Percentiles rank a stretch among this genome's conserved stretches.
phyloP scores from a whole-genome alignment of 2,888 invertebrate species.

The Melinaea marsaeus region DNA sequence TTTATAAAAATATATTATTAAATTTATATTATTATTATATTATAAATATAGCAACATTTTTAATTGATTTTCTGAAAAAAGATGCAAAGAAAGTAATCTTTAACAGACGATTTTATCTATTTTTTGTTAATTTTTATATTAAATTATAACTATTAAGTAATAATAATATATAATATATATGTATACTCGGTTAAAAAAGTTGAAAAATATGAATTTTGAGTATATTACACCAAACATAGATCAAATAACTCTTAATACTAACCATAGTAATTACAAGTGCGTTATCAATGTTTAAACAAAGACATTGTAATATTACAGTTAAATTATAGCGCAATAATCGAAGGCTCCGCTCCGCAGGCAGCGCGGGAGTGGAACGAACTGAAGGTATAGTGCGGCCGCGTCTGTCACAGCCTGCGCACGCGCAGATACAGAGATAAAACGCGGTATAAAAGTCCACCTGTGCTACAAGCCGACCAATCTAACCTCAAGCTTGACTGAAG shows the following conservation, averaged over 20 bases:
- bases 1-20: too few species aligned
- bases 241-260: neutral
- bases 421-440: constrained; percentile 54
- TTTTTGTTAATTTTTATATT: too few species aligned
- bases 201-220: neutral
- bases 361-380: constrained; percentile 58
- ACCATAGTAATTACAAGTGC: neutral
- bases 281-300: constrained; percentile 3
- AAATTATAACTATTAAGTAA: too few species aligned
- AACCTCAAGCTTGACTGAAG: constrained; percentile 28
- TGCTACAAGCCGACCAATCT: constrained; percentile 44
- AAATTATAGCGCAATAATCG: constrained; percentile 29
- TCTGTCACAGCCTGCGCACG: constrained; percentile 63
- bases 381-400: constrained; percentile 57
- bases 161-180: too few species aligned
- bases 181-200: neutral
- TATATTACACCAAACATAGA: neutral
- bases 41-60: too few species aligned
- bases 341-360: constrained; percentile 55
- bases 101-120: too few species aligned
- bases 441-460: constrained; percentile 60
- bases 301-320: constrained; percentile 16
- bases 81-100: too few species aligned
- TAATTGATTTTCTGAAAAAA: too few species aligned
- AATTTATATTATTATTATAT: too few species aligned